These are phyloP conservation scores for Typhlomys cinereus DNA, from an alignment of 2,113 vertebrate species.

Conservation along the genomic window DNA sequence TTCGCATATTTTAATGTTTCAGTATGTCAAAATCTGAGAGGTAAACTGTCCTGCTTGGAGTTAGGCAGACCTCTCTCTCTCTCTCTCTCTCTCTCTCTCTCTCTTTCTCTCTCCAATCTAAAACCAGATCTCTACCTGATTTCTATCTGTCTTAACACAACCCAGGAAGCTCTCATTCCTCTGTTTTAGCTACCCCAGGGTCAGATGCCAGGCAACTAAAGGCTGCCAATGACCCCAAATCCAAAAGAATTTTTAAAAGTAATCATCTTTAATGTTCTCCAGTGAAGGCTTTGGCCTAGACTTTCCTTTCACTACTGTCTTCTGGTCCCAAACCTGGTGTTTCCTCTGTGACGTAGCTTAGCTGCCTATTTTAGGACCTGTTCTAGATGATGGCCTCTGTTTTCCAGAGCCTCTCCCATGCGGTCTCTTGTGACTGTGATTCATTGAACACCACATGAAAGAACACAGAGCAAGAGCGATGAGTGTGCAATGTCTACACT, in stretches of 20 bases:
- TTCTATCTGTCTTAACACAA: not conserved
- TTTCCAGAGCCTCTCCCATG: not conserved
- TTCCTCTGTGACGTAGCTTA: not conserved
- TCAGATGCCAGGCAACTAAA: not conserved
- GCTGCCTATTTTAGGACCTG: not conserved
- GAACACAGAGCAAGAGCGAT: not conserved
- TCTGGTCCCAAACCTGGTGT: not conserved
- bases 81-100: too few relatives aligned
- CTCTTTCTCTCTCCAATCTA: not conserved
- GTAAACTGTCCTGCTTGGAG: not conserved
- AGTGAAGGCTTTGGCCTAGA: not conserved
- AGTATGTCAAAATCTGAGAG: not conserved
- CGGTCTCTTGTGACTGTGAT: not conserved
- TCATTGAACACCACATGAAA: not conserved
- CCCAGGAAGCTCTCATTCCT: not conserved
- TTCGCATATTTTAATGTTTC: conserved; percentile 4
- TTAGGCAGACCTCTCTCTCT: not conserved
- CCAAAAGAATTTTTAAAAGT: not conserved
- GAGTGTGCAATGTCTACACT: not conserved
- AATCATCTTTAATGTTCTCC: not conserved
- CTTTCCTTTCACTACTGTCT: not conserved
- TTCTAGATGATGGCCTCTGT: not conserved
- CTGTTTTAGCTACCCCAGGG: not conserved
- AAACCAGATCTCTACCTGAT: not conserved
- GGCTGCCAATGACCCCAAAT: not conserved